Percentiles rank a stretch among this genome's conserved stretches.
phyloP scores from a whole-genome alignment of 2,113 vertebrate species.

The Zapus hudsonius region DNA sequence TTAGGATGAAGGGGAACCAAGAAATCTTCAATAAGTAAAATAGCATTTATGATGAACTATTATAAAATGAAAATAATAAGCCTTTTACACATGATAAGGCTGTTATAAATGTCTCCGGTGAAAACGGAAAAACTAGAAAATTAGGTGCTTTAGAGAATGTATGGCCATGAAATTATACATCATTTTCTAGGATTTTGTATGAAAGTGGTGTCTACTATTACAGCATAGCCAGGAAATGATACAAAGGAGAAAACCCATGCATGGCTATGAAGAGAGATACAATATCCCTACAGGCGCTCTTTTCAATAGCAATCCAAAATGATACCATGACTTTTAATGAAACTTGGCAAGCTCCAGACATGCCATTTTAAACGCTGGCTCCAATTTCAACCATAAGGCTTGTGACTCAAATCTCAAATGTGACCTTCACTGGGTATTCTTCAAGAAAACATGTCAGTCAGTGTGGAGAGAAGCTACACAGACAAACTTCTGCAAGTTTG shows the following conservation, averaged over 20 bases:
- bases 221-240: slow-evolving; percentile 65
- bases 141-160: slow-evolving; percentile 59
- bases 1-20: background rate
- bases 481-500: slow-evolving; percentile 40
- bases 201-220: slow-evolving; percentile 71
- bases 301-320: slow-evolving; percentile 77
- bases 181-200: slow-evolving; percentile 70
- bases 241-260: slow-evolving; percentile 76
- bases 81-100: slow-evolving; percentile 22
- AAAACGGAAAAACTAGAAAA: slow-evolving; percentile 66
- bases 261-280: slow-evolving; percentile 67
- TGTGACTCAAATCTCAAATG: slow-evolving; percentile 81
- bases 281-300: slow-evolving; percentile 74
- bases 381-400: slow-evolving; percentile 79
- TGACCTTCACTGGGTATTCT: slow-evolving; percentile 83
- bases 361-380: slow-evolving; percentile 80
- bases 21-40: background rate
- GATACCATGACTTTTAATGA: slow-evolving; percentile 80
- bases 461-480: slow-evolving; percentile 51
- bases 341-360: slow-evolving; percentile 79
- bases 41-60: background rate
- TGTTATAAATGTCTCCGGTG: slow-evolving; percentile 51
- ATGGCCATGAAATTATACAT: slow-evolving; percentile 70
- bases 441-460: slow-evolving; percentile 78
- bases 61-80: background rate